Percentiles rank a stretch among this genome's conserved stretches.
Conservation (phyloP, 1,140 invertebrate species). For the Tetragnatha versicolor region DNA sequence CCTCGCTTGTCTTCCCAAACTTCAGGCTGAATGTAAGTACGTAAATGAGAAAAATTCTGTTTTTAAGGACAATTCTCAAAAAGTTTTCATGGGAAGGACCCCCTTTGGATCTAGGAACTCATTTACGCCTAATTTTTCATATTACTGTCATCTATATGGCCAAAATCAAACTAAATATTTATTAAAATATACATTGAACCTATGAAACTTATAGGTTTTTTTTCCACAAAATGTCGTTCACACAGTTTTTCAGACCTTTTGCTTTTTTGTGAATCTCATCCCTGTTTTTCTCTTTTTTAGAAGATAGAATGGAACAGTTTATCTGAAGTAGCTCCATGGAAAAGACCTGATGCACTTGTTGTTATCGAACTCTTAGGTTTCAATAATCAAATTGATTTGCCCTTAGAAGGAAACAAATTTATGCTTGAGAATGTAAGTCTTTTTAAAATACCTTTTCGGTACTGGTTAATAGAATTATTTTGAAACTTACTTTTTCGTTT, state of each 20-base stretch:
- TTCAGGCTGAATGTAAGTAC: too few relatives aligned
- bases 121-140: too few relatives aligned
- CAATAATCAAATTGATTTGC: constrained; percentile 33
- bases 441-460: neutral
- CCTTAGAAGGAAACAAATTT: constrained; percentile 43
- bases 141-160: too few relatives aligned
- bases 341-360: constrained; percentile 45
- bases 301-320: constrained; percentile 46
- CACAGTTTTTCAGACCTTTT: too few relatives aligned
- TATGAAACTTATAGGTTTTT: too few relatives aligned
- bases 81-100: neutral
- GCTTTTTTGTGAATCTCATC: too few relatives aligned
- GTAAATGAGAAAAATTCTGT: too few relatives aligned
- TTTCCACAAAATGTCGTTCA: too few relatives aligned
- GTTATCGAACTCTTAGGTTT: constrained; percentile 39
- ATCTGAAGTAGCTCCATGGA: constrained; percentile 29
- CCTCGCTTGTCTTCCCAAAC: too few relatives aligned
- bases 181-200: too few relatives aligned
- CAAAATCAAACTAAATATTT: too few relatives aligned
- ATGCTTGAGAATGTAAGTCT: constrained; percentile 50
- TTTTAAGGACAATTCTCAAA: neutral
- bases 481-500: neutral
- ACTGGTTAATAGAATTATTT: neutral
- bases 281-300: constrained; percentile 25
- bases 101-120: too few relatives aligned